Conservation (phyloP, 2,888 invertebrate species). For the Phortica magna region DNA sequence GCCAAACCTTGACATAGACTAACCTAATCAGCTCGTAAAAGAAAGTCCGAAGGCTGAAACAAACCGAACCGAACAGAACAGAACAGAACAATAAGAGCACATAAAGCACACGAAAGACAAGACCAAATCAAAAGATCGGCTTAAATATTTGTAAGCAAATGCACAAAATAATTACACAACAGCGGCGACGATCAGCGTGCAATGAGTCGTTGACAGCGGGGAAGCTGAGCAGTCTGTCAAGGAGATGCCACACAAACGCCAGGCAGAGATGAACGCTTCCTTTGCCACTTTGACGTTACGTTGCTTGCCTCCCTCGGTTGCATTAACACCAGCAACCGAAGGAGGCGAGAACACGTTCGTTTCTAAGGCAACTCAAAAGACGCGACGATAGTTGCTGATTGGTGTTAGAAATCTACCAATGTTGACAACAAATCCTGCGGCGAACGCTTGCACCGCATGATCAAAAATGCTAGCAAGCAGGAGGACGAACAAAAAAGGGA, state of each 20-base stretch:
- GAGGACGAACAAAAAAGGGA: background rate
- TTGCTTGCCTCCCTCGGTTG: slow-evolving; percentile 5
- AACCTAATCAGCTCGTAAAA: slow-evolving; percentile 41
- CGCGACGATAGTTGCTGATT: slow-evolving; percentile 9
- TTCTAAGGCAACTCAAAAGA: background rate
- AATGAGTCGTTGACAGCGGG: slow-evolving; percentile 28
- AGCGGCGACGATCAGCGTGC: slow-evolving; percentile 27
- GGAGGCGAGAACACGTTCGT: slow-evolving; percentile 32
- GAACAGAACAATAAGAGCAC: slow-evolving; percentile 38
- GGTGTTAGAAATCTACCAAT: slow-evolving; percentile 14
- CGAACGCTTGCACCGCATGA: slow-evolving; percentile 2
- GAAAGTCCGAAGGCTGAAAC: slow-evolving; percentile 15
- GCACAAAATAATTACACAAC: slow-evolving; percentile 52
- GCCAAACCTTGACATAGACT: slow-evolving; percentile 13
- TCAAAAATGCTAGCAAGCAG: background rate
- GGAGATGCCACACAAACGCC: slow-evolving; percentile 32
- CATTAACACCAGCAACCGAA: slow-evolving; percentile 34
- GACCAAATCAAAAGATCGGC: slow-evolving; percentile 41
- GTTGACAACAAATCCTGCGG: slow-evolving; percentile 16
- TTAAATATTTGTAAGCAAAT: slow-evolving; percentile 53
- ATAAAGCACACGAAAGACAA: slow-evolving; percentile 32
- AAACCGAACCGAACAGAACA: background rate
- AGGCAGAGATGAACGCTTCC: slow-evolving; percentile 19
- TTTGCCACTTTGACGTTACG: slow-evolving; percentile 10
- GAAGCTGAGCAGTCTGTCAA: slow-evolving; percentile 38